phyloP scores from a whole-genome alignment of 2,113 vertebrate genomes.

The Myrmophylax atrothorax region DNA sequence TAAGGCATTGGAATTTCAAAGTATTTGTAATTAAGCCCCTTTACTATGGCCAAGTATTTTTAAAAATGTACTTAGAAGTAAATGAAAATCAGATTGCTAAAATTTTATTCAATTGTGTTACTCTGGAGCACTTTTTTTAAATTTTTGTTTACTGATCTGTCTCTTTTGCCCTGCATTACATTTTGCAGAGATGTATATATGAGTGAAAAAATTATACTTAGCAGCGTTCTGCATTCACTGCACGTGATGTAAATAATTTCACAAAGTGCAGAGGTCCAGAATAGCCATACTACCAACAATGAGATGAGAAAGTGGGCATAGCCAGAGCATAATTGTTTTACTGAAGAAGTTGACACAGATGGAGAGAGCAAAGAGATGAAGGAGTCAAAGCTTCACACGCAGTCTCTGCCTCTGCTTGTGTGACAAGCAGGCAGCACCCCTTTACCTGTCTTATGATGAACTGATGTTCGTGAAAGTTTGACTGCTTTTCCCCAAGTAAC shows the following conservation, averaged over 20 bases:
- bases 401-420: background rate
- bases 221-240: background rate
- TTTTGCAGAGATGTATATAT: background rate
- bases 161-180: background rate
- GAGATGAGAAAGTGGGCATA: background rate
- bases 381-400: background rate
- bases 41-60: background rate
- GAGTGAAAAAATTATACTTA: background rate
- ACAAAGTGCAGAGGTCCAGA: background rate
- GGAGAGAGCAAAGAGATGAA: background rate
- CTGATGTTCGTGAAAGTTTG: background rate
- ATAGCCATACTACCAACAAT: background rate
- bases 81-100: background rate
- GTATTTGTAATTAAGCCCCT: background rate
- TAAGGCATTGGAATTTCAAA: background rate
- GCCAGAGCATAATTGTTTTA: background rate
- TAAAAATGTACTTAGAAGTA: background rate
- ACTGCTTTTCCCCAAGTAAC: background rate
- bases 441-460: background rate
- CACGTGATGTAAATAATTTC: background rate
- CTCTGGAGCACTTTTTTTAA: background rate
- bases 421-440: background rate
- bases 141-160: slow-evolving; percentile 4
- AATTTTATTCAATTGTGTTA: background rate
- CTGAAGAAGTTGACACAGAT: background rate